phyloP scores from a whole-genome alignment of 2,888 invertebrate species.

The Xestoiulus laeticollis region DNA sequence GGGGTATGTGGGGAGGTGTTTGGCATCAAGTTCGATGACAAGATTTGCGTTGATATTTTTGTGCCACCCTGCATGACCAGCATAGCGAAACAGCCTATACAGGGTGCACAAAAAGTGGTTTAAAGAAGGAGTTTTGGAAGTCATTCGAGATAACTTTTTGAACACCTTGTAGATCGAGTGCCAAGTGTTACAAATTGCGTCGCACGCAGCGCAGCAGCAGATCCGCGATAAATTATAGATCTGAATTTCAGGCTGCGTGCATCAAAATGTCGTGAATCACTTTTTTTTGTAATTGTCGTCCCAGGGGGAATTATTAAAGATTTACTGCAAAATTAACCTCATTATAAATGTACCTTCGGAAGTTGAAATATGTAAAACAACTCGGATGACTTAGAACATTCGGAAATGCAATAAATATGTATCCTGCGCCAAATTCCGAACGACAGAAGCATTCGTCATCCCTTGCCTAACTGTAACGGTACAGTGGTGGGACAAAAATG shows the following conservation, averaged over 20 bases:
- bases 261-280: constrained; percentile 9
- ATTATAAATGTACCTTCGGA: constrained; percentile 9
- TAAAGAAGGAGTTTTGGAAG: no score
- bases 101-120: no score
- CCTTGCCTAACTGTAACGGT: background rate
- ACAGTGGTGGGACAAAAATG: background rate
- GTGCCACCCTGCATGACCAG: no score
- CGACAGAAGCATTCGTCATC: background rate
- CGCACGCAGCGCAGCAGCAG: background rate
- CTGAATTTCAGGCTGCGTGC: background rate
- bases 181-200: background rate
- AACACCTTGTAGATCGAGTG: background rate
- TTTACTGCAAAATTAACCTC: constrained; percentile 9
- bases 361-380: background rate
- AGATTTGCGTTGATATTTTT: no score
- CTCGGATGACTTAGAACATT: background rate
- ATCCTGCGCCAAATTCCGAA: background rate
- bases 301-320: constrained; percentile 9
- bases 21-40: no score
- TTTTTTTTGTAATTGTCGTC: constrained; percentile 5
- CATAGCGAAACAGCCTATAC: no score
- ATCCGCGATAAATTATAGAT: background rate
- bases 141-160: background rate
- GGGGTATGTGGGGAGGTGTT: no score
- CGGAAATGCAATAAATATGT: background rate